phyloP scores from a whole-genome alignment of 2,797 vertebrate genomes.

The Tokudaia muenninki region DNA sequence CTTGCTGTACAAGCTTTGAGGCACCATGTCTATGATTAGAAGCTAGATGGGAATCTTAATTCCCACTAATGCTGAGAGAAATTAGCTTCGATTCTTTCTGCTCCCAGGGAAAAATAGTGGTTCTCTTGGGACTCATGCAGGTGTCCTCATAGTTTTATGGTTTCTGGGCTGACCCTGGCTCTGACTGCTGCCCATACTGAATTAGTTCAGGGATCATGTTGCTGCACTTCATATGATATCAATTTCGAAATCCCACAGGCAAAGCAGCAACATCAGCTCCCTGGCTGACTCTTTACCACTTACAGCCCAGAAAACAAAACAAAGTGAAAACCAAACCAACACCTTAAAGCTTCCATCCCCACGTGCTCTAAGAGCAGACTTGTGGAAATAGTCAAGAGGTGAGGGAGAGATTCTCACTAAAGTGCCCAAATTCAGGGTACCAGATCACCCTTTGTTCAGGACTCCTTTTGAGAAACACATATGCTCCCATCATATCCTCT shows the following conservation, averaged over 20 bases:
- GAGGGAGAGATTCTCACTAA: neutral
- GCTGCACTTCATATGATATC: neutral
- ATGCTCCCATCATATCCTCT: neutral
- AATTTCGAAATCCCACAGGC: neutral
- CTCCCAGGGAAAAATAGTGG: neutral
- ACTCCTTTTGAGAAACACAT: neutral
- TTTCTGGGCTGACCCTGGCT: neutral
- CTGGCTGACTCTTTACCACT: neutral
- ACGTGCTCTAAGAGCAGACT: neutral
- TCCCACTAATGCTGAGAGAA: neutral
- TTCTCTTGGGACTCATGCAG: neutral
- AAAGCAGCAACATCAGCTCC: neutral
- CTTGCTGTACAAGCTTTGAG: neutral
- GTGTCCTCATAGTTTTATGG: neutral
- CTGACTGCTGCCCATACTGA: neutral
- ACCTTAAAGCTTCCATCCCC: neutral
- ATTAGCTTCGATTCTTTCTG: neutral
- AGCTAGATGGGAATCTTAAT: neutral
- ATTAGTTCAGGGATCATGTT: slow-evolving; percentile 22
- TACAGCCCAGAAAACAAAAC: slow-evolving; percentile 41
- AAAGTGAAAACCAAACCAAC: slow-evolving; percentile 6
- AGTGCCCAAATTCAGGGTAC: neutral
- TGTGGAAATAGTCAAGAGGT: neutral
- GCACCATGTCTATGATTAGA: neutral
- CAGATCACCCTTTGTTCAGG: neutral